A percentile compares a stretch with the other conserved stretches of the same genome.
Evolutionary conservation across 2,113 vertebrate genomes (phyloP).

Genomic region (Xyliphius kryptos): DNA sequence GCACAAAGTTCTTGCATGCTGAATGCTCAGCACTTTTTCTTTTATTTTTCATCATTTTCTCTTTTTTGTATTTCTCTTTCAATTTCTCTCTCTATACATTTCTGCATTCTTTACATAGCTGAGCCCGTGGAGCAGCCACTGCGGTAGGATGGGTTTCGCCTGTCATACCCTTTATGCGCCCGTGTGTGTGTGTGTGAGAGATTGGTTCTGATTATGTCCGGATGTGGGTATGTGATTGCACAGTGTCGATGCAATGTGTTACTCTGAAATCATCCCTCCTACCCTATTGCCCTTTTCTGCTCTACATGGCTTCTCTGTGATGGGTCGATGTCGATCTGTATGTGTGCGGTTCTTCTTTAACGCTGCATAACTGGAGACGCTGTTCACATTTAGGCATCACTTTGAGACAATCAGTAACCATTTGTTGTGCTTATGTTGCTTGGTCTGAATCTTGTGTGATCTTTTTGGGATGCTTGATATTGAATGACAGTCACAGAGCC

Average conservation of each 20-base stretch:
- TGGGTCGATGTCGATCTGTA: slow-evolving; percentile 38
- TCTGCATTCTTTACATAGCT: slow-evolving; percentile 74
- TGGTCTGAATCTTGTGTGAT: slow-evolving; percentile 42
- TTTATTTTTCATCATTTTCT: slow-evolving; percentile 45
- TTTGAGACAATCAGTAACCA: slow-evolving; percentile 21
- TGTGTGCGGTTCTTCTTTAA: slow-evolving; percentile 37
- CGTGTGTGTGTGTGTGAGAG: slow-evolving; percentile 33
- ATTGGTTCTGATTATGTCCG: not conserved
- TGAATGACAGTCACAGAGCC: slow-evolving; percentile 52
- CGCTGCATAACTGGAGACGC: slow-evolving; percentile 33
- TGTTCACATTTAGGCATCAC: slow-evolving; percentile 38
- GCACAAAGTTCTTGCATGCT: too few relatives aligned
- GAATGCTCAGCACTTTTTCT: slow-evolving; percentile 42
- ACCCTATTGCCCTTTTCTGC: too few relatives aligned
- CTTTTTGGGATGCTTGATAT: too few relatives aligned
- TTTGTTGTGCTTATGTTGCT: not conserved
- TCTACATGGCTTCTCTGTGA: too few relatives aligned
- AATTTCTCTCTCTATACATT: slow-evolving; percentile 69
- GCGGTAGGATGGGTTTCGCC: slow-evolving; percentile 78
- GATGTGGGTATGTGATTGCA: not conserved
- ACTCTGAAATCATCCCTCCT: too few relatives aligned
- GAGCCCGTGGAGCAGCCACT: slow-evolving; percentile 92
- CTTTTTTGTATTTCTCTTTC: slow-evolving; percentile 61
- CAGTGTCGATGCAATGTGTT: not conserved
- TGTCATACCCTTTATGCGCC: slow-evolving; percentile 26